These are phyloP conservation scores for Porphyrio hochstetteri DNA, from an alignment of 2,113 vertebrate genomes.

Conservation along the genomic window DNA sequence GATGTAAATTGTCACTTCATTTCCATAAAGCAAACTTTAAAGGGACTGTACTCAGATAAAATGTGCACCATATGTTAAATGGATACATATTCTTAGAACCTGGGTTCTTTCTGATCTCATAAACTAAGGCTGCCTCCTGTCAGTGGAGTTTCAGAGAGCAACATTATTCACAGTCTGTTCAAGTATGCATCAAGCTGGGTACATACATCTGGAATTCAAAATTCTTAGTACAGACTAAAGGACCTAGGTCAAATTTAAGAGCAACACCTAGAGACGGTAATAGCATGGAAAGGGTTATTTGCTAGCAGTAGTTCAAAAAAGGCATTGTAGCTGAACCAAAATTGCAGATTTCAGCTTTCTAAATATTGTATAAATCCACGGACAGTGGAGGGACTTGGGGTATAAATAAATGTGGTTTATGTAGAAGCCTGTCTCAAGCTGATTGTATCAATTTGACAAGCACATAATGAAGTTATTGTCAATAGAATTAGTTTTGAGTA, in stretches of 20 bases:
- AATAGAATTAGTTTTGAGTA: not conserved
- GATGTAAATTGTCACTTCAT: not conserved
- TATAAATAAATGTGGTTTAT: not conserved
- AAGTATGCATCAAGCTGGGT: not conserved
- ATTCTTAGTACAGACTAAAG: not conserved
- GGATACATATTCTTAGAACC: not conserved
- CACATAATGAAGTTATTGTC: not conserved
- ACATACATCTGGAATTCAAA: not conserved
- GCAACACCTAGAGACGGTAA: not conserved
- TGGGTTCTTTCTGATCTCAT: not conserved
- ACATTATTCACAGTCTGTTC: not conserved
- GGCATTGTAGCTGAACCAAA: not conserved
- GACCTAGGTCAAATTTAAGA: not conserved
- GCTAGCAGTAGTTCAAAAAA: not conserved
- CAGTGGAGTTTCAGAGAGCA: not conserved
- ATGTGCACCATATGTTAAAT: not conserved
- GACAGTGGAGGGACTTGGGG: not conserved
- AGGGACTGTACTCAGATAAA: not conserved
- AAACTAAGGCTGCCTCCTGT: not conserved
- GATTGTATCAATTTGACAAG: not conserved
- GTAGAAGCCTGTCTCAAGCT: not conserved
- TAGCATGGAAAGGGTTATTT: not conserved
- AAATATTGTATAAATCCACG: not conserved
- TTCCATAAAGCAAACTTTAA: not conserved
- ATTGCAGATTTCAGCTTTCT: not conserved